phyloP scores from a whole-genome alignment of 2,888 invertebrate genomes.

The Ephialtes manifestator region DNA sequence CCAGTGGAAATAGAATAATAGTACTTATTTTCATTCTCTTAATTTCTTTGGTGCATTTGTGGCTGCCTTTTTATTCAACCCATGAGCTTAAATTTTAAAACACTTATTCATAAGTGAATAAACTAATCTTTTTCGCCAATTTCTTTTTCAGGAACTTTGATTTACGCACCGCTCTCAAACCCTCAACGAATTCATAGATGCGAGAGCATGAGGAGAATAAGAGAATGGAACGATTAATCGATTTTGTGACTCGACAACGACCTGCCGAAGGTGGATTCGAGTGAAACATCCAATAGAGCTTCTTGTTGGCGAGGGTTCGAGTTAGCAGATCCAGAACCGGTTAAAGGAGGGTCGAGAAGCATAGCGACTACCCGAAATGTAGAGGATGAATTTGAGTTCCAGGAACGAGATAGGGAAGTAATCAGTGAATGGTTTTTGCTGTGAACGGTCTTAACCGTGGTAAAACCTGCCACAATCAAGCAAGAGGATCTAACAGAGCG shows the following conservation, averaged over 20 bases:
- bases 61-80: no score
- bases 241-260: conserved; percentile 72
- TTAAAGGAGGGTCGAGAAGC: conserved; percentile 57
- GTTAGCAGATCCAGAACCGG: conserved; percentile 21
- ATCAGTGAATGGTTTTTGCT: conserved; percentile 79
- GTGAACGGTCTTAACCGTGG: conserved; percentile 66
- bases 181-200: neutral
- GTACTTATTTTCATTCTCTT: no score
- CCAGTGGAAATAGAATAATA: no score
- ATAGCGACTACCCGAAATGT: conserved; percentile 71
- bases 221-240: conserved; percentile 70
- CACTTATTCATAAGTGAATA: no score
- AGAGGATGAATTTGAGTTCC: conserved; percentile 67
- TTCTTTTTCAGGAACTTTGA: neutral
- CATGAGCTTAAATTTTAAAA: no score
- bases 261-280: conserved; percentile 34
- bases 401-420: conserved; percentile 77
- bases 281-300: conserved; percentile 39
- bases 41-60: no score
- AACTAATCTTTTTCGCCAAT: neutral
- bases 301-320: conserved; percentile 44
- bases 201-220: neutral
- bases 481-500: conserved; percentile 68
- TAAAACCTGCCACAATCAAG: conserved; percentile 81
- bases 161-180: neutral